Evolutionary conservation across 2,888 invertebrate genomes (phyloP), one percentile per base, ranked within the genome.

Genomic region (Rhimphoctona megacephalus): DNA sequence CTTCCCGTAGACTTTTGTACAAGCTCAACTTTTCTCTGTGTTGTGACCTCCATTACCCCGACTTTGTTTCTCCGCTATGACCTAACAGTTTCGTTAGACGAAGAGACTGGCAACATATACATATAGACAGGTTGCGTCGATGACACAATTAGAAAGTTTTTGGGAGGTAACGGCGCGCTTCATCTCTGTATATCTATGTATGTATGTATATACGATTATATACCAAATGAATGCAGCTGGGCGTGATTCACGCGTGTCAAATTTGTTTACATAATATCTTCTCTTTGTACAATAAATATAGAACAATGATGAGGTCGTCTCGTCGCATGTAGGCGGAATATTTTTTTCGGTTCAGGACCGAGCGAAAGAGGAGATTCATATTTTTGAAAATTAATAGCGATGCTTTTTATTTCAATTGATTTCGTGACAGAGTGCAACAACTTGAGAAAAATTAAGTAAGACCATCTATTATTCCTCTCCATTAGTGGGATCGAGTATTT

Each of bases 121-220:
- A 46, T 39, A 69, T 52, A 52, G 30, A 46, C 2, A 52, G 43
- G 14, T 14, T 46, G 70, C 43, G 54, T 43, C 86, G 86, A 83
- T 83, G 86, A 86, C 83, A 81, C 80, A 86, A 83, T 86, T 86
- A 86, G 86, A 86, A 86, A 86, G 86, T 86, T 83, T 86, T 79
- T 83, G 67, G 49, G 43, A 33, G 33, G 30, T n/a, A n/a, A 25
- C 46, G 25, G 19, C 49, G 19, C 33, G 36, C 49, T n/a, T 17
- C 46, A 30, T n/a, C 33, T n/a, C 52, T 57, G 14, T 57, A 25
- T 57, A 57, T 22, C 14, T 52, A 52, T 72, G 3, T 33, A 17
- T 46, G 33, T 69, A 69, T 46, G 9, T 39, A 39, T 25, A 14
- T 43, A 54, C 46, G 30, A 43, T 49, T 39, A 22, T 22, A n/a